Evolutionary conservation across 2,113 vertebrate genomes (phyloP).

Genomic region (Eulemur rufifrons): DNA sequence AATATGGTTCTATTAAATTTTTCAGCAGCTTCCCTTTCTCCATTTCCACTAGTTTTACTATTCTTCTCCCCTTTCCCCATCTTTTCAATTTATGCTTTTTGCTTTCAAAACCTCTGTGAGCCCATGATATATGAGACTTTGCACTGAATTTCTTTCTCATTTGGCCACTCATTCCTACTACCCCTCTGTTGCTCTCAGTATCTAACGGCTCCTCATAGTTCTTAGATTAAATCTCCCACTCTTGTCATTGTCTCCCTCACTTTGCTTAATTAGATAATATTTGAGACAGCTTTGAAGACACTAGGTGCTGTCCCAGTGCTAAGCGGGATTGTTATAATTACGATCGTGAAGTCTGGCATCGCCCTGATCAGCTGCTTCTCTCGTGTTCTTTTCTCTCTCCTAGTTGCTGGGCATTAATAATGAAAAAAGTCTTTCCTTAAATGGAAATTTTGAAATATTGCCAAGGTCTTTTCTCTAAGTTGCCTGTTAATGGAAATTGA

Average conservation of each 20-base stretch:
- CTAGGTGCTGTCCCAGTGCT: not conserved
- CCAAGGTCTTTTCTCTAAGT: not conserved
- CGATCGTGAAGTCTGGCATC: not conserved
- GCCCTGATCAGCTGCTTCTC: not conserved
- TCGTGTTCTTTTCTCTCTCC: conserved; percentile 6
- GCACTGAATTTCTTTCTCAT: not conserved
- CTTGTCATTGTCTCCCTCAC: not conserved
- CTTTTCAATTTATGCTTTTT: not conserved
- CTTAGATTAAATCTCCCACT: conserved; percentile 44
- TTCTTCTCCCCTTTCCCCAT: not conserved
- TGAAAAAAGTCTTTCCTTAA: conserved; percentile 25
- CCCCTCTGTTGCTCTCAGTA: not conserved
- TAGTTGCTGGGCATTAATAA: not conserved
- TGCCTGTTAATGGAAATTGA: not conserved
- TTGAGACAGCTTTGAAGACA: conserved; percentile 16
- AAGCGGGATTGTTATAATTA: conserved; percentile 16
- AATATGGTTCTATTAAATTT: not conserved
- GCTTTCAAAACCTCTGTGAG: not conserved
- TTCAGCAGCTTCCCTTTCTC: not conserved
- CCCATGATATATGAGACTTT: not conserved
- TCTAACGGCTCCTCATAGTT: not conserved
- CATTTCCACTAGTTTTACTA: not conserved
- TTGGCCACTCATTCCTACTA: not conserved
- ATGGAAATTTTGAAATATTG: conserved; percentile 35
- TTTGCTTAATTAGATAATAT: conserved; percentile 56